Evolutionary conservation across 2,888 invertebrate species (phyloP), one percentile per base, ranked within the genome.

Genomic region (Calliscelio sp.): DNA sequence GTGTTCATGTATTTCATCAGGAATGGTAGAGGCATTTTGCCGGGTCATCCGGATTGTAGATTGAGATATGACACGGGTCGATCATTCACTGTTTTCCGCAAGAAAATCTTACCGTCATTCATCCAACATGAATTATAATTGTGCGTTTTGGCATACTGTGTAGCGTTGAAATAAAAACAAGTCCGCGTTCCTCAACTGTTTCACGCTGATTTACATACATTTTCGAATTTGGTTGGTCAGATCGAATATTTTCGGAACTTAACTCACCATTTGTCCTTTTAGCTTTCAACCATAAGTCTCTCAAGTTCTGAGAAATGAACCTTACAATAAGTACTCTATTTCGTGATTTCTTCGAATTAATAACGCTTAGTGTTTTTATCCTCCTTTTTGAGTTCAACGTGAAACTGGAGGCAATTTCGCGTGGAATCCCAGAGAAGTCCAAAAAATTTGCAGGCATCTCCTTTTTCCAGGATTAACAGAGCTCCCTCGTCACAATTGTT

Each of bases 401-500:
- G 41, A 41, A 83, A 86, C 32, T 81, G 81, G 8, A 86, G 25
- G 1, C 11, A 25, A 55, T 85, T 85, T 46, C 24, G 18, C 5
- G 41, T 49, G 1, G 85, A 35, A 25, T 87, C 55, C 86, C 87
- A 86, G 3, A 86, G 25, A 8, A 28, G 28, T 28, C 28, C 28
- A 28, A 87, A 57, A 0, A 86, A 85, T 51, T 86, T 85, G 1
- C 55, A 20, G 0, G 81, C 41, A 28, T 75, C 28, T 4, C 28
- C 28, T 28, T 28, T 28, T 6, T 28, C 28, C 8, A 28, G 28
- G 8, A 28, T 8, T 8, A 28, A 28, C 28, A 28, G 8, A 28
- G 28, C 28, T 28, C 8, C 8, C 5, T 28, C 8, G 28, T 28
- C 28, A n/a, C n/a, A n/a, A n/a, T 28, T 28, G 28, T 28, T 8